phyloP scores from a whole-genome alignment of 2,113 vertebrate genomes.

The Terrapene triunguis region DNA sequence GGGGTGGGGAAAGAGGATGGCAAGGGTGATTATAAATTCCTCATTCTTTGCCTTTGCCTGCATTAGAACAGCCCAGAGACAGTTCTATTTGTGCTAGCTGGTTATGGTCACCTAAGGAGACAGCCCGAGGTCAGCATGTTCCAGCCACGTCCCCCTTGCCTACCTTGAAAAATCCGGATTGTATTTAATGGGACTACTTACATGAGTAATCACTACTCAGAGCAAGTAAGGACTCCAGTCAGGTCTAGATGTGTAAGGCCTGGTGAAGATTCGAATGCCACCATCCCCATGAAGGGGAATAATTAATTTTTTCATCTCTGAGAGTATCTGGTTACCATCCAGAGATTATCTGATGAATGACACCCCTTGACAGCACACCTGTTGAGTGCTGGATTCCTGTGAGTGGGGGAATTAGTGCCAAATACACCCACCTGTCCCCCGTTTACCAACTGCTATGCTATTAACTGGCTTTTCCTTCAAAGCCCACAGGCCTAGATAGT shows the following conservation, averaged over 20 bases:
- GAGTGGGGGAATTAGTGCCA: not conserved
- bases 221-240: not conserved
- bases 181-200: not conserved
- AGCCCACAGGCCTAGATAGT: constrained; percentile 5
- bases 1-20: not conserved
- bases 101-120: not conserved
- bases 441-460: constrained; percentile 51
- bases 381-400: not conserved
- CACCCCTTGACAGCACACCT: not conserved
- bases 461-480: constrained; percentile 46
- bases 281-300: not conserved
- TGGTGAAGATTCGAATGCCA: not conserved
- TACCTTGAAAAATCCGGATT: fast-evolving
- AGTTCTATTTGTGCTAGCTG: not conserved
- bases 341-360: not conserved
- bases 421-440: constrained; percentile 21
- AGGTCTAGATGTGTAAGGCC: not conserved
- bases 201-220: not conserved
- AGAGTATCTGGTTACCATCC: not conserved
- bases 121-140: not conserved
- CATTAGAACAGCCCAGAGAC: not conserved
- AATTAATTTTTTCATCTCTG: not conserved
- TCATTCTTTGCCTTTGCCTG: not conserved
- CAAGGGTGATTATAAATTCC: not conserved
- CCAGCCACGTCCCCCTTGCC: not conserved